A percentile compares a stretch with the other conserved stretches of the same genome.
These are phyloP conservation scores for Platycercus adscitus DNA, from an alignment of 2,113 vertebrate species.

Conservation along the genomic window DNA sequence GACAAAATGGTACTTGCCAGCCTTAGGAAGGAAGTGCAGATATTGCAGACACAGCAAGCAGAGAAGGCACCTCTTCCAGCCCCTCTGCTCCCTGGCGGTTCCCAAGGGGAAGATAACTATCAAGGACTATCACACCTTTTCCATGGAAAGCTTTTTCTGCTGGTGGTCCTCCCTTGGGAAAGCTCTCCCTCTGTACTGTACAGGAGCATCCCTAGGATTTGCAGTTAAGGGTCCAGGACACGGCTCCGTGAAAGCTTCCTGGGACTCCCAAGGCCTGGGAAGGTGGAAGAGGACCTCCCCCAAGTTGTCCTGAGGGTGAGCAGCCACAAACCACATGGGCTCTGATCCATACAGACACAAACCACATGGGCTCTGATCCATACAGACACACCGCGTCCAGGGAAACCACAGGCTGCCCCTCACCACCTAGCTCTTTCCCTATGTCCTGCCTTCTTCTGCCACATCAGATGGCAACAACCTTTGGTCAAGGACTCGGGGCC, in stretches of 20 bases:
- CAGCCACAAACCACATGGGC: not conserved
- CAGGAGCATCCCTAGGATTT: not conserved
- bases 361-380: not conserved
- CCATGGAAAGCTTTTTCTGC: not conserved
- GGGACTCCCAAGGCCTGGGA: too few relatives aligned
- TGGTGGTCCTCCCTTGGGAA: not conserved
- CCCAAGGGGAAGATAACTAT: not conserved
- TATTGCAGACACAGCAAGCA: not conserved
- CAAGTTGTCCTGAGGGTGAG: accelerated
- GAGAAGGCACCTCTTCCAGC: not conserved
- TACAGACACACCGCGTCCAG: not conserved
- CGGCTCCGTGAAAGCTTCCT: not conserved
- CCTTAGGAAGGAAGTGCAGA: not conserved
- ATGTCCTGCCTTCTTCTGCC: not conserved
- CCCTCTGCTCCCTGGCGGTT: not conserved
- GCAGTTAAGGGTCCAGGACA: not conserved
- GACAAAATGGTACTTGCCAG: accelerated
- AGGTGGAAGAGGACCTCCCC: not conserved
- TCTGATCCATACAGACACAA: not conserved
- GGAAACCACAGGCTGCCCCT: not conserved
- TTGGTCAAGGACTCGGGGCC: not conserved
- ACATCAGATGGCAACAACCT: not conserved
- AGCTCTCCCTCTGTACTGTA: not conserved
- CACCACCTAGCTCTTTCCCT: not conserved
- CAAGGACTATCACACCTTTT: not conserved